Base-by-base conservation (phyloP, 2,797 vertebrate genomes). In the Phataginus tricuspis region DNA sequence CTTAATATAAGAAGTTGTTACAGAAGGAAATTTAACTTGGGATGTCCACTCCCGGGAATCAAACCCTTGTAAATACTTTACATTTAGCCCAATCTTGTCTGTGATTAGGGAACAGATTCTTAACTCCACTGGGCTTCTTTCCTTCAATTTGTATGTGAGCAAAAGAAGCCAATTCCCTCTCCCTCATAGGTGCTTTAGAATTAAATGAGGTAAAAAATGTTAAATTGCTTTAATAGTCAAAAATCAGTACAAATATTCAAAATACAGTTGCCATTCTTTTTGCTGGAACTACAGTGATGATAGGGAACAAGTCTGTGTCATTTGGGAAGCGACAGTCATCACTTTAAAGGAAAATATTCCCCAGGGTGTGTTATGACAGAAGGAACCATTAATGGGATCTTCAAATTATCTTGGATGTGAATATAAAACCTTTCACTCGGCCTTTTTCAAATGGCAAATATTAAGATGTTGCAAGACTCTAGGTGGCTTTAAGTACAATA, bases 211-310 rank as follows among this genome's bases (percentile, higher is more conserved):
- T 68, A 77, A 77, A 39, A 87, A 71, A 91, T 57, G n/a, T 91
- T 87, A 83, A 63, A 63, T 23, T 71, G 12, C 45, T 88, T 83
- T 59, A 94, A 71, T 29, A 83, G 82, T 77, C 7, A 75, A 94
- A 88, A 83, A 57, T 87, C 61, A 94, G 42, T 87, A 69, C 25
- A 96, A 77, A 83, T 96, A 78, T 88, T 91, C 45, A 49, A 14
- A 69, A 27, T 78, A 64, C 1, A 55, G 45, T 77, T 84, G 83
- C 34, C 31, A 23, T 77, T 84, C 29, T 83, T 88, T 83, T 83
- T 69, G 2, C 53, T 3, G 63, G 31, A 55, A 39, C 18, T 91
- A 4, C 23, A 25, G 21, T 68, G 21, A 4, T 64, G 49, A 15
- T 82, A 39, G 18, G 45, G 53, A 82, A 86, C 11, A 86, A 82